These are phyloP conservation scores for Xyrauchen texanus DNA, from an alignment of 2,113 vertebrate genomes.

Conservation along the genomic window DNA sequence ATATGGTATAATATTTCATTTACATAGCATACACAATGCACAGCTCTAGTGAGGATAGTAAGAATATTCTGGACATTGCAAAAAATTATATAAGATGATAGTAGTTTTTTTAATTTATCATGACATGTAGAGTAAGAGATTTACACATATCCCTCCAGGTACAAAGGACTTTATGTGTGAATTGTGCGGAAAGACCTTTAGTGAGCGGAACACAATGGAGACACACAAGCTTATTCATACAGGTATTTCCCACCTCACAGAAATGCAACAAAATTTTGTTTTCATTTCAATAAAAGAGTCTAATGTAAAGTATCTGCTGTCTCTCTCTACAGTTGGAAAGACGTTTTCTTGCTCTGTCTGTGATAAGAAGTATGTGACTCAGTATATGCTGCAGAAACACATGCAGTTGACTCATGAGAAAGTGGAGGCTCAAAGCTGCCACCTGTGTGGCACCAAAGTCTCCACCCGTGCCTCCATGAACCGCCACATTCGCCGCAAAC, in stretches of 20 bases:
- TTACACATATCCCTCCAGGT: conserved; percentile 71
- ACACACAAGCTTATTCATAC: conserved; percentile 98
- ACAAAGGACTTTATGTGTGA: conserved; percentile 99
- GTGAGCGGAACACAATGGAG: conserved; percentile 95
- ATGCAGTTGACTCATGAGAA: conserved; percentile 96
- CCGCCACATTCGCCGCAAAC: conserved; percentile 93
- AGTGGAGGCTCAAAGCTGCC: conserved; percentile 95
- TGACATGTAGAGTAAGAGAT: too few species aligned
- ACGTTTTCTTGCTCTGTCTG: conserved; percentile 92
- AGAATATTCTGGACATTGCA: too few species aligned
- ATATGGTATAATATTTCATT: too few species aligned
- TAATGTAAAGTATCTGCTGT: neutral
- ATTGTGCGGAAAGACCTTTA: conserved; percentile 95
- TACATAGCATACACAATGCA: too few species aligned
- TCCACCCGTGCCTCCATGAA: conserved; percentile 97
- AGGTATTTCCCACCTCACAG: conserved; percentile 68
- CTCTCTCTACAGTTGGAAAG: conserved; percentile 88
- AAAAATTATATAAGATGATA: too few species aligned
- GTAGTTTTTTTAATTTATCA: too few species aligned
- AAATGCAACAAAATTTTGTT: neutral
- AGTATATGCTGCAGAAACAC: conserved; percentile 99
- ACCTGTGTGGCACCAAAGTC: conserved; percentile 96
- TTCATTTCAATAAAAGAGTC: neutral
- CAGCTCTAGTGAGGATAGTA: too few species aligned
- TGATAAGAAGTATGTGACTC: conserved; percentile 96